Evolutionary conservation across 2,888 invertebrate genomes (phyloP).

Genomic region (Aquatica leii): DNA sequence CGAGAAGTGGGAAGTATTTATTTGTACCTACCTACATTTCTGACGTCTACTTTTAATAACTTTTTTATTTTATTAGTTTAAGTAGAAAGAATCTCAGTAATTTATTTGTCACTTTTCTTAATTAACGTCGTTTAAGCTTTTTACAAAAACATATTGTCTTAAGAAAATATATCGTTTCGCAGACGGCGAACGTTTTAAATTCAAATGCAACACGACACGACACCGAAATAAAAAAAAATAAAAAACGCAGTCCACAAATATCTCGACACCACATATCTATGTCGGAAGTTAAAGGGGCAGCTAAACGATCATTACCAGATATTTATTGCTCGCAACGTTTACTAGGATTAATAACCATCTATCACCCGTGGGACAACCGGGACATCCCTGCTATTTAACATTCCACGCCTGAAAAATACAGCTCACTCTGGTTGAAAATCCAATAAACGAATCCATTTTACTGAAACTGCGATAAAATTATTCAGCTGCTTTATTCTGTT

Average conservation of each 20-base stretch:
- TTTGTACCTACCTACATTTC: neutral
- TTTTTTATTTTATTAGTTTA: neutral
- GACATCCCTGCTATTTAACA: constrained; percentile 55
- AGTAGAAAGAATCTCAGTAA: neutral
- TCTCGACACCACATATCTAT: constrained; percentile 55
- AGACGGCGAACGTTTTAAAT: constrained; percentile 23
- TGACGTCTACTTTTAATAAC: neutral
- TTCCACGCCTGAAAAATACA: constrained; percentile 48
- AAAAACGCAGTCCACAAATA: constrained; percentile 56
- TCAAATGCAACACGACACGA: constrained; percentile 22
- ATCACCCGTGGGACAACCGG: constrained; percentile 50
- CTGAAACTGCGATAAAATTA: constrained; percentile 23
- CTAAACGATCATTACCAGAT: constrained; percentile 61
- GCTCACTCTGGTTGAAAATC: constrained; percentile 32
- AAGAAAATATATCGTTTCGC: constrained; percentile 14
- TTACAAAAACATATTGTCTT: constrained; percentile 4
- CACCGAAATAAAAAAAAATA: constrained; percentile 40
- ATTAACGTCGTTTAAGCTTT: neutral
- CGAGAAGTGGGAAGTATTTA: neutral
- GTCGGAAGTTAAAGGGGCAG: constrained; percentile 60
- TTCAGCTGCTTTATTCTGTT: constrained; percentile 23
- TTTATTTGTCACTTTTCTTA: neutral
- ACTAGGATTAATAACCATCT: constrained; percentile 57
- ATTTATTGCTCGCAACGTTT: constrained; percentile 58
- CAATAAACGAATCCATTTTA: constrained; percentile 30